phyloP scores from a whole-genome alignment of 2,113 vertebrate species.

The Sturnus vulgaris region DNA sequence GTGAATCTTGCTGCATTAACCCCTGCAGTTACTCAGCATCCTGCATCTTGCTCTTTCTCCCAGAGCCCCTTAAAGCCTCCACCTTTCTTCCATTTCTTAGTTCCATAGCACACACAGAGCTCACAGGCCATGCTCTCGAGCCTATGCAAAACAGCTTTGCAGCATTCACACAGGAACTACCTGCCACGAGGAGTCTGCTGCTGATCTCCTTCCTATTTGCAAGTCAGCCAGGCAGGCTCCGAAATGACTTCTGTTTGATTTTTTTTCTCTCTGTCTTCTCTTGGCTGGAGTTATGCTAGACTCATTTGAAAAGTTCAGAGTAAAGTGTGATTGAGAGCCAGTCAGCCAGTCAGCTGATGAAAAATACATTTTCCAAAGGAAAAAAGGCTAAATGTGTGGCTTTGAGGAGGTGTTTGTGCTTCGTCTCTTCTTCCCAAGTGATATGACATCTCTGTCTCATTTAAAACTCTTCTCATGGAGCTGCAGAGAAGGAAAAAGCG shows the following conservation, averaged over 20 bases:
- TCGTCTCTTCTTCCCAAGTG: background rate
- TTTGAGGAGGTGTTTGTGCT: background rate
- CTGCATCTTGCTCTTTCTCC: background rate
- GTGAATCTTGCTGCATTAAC: background rate
- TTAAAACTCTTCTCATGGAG: background rate
- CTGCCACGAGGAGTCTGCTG: background rate
- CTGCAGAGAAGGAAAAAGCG: background rate
- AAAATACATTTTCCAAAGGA: background rate
- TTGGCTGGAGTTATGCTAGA: background rate
- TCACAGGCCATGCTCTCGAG: background rate
- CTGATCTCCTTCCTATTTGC: background rate
- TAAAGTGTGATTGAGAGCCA: background rate
- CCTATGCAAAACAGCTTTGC: background rate
- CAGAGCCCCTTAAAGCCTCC: background rate
- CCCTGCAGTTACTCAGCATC: background rate
- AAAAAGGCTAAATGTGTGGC: background rate
- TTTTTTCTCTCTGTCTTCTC: background rate
- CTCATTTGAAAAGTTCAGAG: background rate
- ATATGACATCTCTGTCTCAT: background rate
- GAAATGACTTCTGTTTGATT: background rate
- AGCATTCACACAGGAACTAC: fast-evolving
- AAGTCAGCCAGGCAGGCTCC: background rate
- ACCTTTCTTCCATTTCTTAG: background rate
- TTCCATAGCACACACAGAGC: fast-evolving
- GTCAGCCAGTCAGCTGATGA: background rate